phyloP scores from a whole-genome alignment of 2,797 vertebrate genomes.

The Syncerus caffer region DNA sequence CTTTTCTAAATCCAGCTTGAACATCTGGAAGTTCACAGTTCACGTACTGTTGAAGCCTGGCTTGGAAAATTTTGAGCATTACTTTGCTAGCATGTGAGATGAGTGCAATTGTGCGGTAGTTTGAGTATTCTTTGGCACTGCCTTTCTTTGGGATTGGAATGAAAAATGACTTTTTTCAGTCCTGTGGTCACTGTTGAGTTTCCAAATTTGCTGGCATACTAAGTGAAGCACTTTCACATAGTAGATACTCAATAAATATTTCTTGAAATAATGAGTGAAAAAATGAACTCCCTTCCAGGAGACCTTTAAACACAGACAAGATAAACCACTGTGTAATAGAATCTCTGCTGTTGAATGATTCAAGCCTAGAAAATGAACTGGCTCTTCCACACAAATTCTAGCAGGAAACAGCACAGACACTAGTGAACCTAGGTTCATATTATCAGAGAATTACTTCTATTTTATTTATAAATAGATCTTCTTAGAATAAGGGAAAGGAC shows the following conservation, averaged over 20 bases:
- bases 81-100: background rate
- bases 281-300: background rate
- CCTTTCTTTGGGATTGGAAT: background rate
- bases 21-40: background rate
- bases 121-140: background rate
- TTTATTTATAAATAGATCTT: background rate
- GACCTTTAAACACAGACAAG: background rate
- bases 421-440: background rate
- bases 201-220: background rate
- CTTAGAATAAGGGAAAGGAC: background rate
- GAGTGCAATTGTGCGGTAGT: background rate
- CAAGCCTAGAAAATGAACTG: background rate
- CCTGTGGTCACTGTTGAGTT: background rate
- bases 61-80: background rate
- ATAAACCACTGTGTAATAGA: background rate
- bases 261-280: background rate
- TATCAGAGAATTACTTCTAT: background rate
- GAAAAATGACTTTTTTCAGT: background rate
- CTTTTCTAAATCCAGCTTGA: background rate
- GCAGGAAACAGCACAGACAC: background rate
- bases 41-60: background rate
- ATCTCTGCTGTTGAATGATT: background rate
- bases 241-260: background rate
- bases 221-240: background rate
- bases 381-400: background rate